Evolutionary conservation across 2,797 vertebrate genomes (phyloP).

Genomic region (Malacoraja senta): DNA sequence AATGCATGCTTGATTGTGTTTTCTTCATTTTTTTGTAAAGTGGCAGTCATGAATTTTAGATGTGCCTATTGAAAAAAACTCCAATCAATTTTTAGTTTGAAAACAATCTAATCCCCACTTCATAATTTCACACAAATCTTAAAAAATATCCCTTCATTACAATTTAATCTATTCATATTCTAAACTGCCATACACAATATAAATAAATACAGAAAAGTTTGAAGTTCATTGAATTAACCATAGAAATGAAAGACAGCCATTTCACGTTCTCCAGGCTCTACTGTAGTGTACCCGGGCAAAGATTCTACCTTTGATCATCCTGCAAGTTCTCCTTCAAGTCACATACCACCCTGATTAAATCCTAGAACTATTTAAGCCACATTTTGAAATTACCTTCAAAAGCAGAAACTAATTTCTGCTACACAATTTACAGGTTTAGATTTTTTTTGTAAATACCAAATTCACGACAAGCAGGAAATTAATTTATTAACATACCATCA

Average conservation of each 20-base stretch:
- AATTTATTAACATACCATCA: not conserved
- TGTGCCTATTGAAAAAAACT: not conserved
- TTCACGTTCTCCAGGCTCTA: not conserved
- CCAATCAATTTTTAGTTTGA: not conserved
- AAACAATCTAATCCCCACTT: not conserved
- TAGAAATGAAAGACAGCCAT: not conserved
- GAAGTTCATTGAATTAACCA: not conserved
- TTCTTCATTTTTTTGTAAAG: not conserved
- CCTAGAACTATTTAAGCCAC: too few relatives aligned
- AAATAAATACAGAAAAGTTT: not conserved
- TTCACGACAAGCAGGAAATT: not conserved
- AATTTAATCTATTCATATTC: not conserved
- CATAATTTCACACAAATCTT: not conserved
- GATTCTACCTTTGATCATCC: too few relatives aligned
- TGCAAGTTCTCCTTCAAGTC: too few relatives aligned
- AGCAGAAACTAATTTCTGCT: not conserved
- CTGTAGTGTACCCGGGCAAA: not conserved
- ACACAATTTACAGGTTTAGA: not conserved
- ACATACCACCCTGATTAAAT: too few relatives aligned
- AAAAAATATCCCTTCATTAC: not conserved
- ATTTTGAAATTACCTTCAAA: too few relatives aligned
- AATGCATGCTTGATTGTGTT: not conserved
- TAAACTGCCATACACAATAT: not conserved
- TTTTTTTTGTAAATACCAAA: not conserved
- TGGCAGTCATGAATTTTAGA: not conserved